Percentiles rank a stretch among this genome's conserved stretches.
Evolutionary conservation across 2,888 invertebrate genomes (phyloP).

Genomic region (Cosmia trapezina): DNA sequence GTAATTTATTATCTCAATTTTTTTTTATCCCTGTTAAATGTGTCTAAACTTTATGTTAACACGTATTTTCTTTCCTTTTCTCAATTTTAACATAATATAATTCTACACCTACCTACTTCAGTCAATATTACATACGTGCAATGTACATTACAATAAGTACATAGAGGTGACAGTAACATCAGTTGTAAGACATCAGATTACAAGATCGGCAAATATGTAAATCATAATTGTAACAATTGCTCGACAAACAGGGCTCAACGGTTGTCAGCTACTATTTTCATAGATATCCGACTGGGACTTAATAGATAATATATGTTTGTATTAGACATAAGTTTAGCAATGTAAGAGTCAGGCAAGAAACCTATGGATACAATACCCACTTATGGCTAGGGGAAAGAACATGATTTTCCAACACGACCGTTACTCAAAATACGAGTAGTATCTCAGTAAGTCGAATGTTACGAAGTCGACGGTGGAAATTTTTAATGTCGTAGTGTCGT

Average conservation of each 20-base stretch:
- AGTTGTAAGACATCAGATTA: constrained; percentile 65
- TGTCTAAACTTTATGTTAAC: too few species aligned
- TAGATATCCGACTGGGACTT: constrained; percentile 57
- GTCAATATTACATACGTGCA: constrained; percentile 27
- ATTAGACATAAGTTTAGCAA: constrained; percentile 38
- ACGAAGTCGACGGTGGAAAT: not conserved
- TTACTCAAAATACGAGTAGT: not conserved
- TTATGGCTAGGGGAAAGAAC: not conserved
- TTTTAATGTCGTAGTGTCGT: too few species aligned
- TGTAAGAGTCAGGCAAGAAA: not conserved
- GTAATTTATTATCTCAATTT: too few species aligned
- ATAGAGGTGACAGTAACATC: constrained; percentile 60
- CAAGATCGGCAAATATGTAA: constrained; percentile 72
- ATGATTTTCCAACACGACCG: not conserved
- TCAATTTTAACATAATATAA: too few species aligned
- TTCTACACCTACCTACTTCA: not conserved
- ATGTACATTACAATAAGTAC: constrained; percentile 28
- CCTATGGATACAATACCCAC: not conserved
- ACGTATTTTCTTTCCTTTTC: too few species aligned
- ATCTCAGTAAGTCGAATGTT: not conserved
- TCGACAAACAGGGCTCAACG: constrained; percentile 74
- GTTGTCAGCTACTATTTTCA: constrained; percentile 80
- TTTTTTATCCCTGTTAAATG: too few species aligned
- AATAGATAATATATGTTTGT: constrained; percentile 36
- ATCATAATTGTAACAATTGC: constrained; percentile 68